Conservation (phyloP, 2,113 vertebrate species). For the Limanda limanda region DNA sequence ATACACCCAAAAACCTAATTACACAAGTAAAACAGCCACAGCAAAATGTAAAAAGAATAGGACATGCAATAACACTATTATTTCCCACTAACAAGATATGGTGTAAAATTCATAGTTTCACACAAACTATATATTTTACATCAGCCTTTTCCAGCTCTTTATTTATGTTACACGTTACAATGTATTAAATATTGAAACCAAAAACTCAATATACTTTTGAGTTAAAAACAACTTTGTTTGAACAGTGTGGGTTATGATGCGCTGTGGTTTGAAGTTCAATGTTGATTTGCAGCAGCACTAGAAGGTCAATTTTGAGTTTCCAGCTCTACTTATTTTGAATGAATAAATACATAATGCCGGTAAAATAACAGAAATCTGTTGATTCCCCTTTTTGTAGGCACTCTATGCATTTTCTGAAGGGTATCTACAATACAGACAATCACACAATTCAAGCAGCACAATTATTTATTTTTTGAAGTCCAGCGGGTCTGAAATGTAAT, state of each 20-base stretch:
- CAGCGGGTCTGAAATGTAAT: conserved; percentile 47
- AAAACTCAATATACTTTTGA: background rate
- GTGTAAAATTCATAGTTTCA: too few species aligned
- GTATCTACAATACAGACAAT: conserved; percentile 8
- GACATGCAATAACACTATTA: too few species aligned
- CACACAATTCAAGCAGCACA: conserved; percentile 11
- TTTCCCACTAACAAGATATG: too few species aligned
- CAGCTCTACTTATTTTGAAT: background rate
- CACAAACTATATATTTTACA: too few species aligned
- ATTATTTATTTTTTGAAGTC: conserved; percentile 29
- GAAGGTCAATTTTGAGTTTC: background rate
- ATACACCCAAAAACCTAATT: too few species aligned
- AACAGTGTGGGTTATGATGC: background rate
- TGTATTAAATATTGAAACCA: background rate
- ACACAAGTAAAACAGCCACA: too few species aligned
- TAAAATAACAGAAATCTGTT: background rate
- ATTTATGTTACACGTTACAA: background rate
- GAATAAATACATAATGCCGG: background rate
- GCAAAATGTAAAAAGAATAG: too few species aligned
- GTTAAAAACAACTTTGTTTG: background rate
- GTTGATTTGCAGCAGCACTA: background rate
- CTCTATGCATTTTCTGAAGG: background rate
- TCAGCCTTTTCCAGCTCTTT: background rate
- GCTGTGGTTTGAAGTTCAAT: background rate
- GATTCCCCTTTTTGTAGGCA: too few species aligned